Evolutionary conservation across 2,113 vertebrate species (phyloP).

Genomic region (Pelecanus crispus): DNA sequence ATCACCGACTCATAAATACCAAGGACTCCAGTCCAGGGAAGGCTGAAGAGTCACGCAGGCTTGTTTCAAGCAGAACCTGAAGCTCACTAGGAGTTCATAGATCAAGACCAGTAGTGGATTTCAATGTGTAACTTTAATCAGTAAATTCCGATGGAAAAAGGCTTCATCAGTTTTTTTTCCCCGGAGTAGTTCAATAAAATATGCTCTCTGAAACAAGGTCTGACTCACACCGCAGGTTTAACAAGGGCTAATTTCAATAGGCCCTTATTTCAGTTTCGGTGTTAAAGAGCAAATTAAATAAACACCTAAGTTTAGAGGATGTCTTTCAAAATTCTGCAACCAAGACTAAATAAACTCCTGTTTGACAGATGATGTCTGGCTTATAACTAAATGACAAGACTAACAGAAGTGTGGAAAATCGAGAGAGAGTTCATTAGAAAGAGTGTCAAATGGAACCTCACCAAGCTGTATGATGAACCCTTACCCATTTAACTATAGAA

Average conservation of each 20-base stretch:
- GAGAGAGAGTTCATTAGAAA: not conserved
- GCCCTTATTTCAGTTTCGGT: not conserved
- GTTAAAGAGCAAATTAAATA: not conserved
- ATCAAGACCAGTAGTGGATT: not conserved
- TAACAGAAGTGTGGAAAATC: not conserved
- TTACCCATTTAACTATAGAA: not conserved
- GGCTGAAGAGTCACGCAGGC: not conserved
- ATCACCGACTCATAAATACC: not conserved
- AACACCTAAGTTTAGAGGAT: not conserved
- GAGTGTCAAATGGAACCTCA: not conserved
- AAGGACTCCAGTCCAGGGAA: not conserved
- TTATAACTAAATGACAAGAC: not conserved
- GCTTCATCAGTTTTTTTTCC: not conserved
- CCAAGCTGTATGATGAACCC: not conserved
- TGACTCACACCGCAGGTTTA: not conserved
- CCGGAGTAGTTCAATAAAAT: not conserved
- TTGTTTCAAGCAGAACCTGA: not conserved
- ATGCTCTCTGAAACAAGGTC: not conserved
- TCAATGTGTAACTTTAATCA: not conserved
- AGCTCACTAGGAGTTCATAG: not conserved
- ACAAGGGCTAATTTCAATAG: not conserved
- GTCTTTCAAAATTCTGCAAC: not conserved
- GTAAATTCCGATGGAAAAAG: not conserved
- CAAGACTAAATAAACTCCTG: not conserved
- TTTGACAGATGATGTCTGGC: not conserved